Base-by-base conservation (phyloP, 92 coral and sea anemone genomes). In the Bergia sp. region DNA sequence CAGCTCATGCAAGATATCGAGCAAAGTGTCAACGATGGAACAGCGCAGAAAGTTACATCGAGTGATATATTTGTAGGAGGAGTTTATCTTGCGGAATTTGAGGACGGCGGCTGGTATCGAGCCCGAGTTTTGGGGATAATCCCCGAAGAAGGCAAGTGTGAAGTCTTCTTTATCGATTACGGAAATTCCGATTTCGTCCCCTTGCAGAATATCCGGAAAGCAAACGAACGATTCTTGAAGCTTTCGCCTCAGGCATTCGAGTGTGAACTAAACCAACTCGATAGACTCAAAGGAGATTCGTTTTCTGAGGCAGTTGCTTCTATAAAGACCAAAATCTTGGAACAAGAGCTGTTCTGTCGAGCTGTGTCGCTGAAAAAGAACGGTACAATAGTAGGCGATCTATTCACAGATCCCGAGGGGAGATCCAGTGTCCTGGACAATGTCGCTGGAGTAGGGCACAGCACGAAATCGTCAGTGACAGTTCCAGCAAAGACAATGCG, bases 91-190 rank as follows among this genome's bases (percentile, higher is more conserved):
- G 99, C 96, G 8, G 94, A 94, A 77, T 97, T 90, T 81, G 94
- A 77, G 18, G 99, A 97, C 83, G 93, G 89, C 57, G 92, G 91
- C 11, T 97, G 99, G 99, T 97, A 97, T 72, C 93, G 99, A 9
- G 95, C 95, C n/a, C 94, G 98, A 45, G 92, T 96, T 3, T 77
- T 93, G 86, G 96, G 94, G 78, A 93, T 91, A 83, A 93, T 89
- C 65, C 37, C 82, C 0, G 76, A 86, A 37, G 93, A 89, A 37
- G 67, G 69, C 5, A 71, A 73, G 23, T 97, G 93, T 73, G 96
- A 97, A 88, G 95, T 96, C n/a, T 94, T 91, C 86, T 95, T 97
- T 90, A 75, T 96, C 53, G 99, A 97, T 64, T 97, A 95, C 81
- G 99, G 99, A n/a, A 97, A 97, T 77, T 93, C 94, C 29, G 98